Conservation (phyloP, 2,113 vertebrate species). For the Jaculus jaculus region DNA sequence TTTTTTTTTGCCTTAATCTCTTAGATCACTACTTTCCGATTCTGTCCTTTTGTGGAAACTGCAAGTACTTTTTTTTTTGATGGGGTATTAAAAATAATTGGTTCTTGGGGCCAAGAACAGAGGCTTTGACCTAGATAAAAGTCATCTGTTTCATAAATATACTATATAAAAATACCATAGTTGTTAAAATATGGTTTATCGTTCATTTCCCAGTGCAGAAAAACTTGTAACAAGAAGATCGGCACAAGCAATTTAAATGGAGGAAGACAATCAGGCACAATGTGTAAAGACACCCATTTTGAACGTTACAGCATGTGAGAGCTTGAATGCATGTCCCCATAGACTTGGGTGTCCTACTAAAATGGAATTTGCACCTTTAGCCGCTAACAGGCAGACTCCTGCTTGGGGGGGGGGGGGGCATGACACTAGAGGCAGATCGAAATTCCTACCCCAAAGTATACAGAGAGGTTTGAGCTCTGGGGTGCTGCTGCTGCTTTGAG, state of each 20-base stretch:
- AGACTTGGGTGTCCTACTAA: too few relatives aligned
- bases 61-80: too few relatives aligned
- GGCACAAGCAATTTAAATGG: neutral
- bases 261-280: neutral
- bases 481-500: too few relatives aligned
- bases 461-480: too few relatives aligned
- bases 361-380: too few relatives aligned
- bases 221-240: neutral
- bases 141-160: neutral
- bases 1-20: constrained; percentile 1
- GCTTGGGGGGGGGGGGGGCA: too few relatives aligned
- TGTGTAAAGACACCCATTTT: neutral
- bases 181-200: constrained; percentile 26
- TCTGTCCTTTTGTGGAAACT: neutral
- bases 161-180: neutral
- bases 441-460: too few relatives aligned
- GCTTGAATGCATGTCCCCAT: too few relatives aligned
- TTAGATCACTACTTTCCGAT: neutral
- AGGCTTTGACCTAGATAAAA: neutral
- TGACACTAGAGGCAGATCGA: too few relatives aligned
- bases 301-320: neutral
- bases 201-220: neutral
- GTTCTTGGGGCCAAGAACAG: neutral
- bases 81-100: too few relatives aligned
- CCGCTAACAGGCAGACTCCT: too few relatives aligned